phyloP scores from a whole-genome alignment of 2,113 vertebrate species.

The Tetrax tetrax region DNA sequence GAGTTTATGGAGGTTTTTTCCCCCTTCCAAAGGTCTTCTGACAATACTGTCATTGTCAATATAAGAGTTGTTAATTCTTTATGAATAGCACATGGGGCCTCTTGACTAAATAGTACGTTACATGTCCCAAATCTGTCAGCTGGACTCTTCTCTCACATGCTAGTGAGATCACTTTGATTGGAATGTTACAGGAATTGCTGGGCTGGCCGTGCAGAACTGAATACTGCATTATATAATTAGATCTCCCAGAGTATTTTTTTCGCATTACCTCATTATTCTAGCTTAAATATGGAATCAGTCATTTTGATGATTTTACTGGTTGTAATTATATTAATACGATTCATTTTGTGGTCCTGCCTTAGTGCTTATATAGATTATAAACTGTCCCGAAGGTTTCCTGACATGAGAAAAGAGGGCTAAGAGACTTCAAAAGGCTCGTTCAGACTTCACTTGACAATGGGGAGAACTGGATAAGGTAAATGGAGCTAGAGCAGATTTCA shows the following conservation, averaged over 20 bases:
- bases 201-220: constrained; percentile 21
- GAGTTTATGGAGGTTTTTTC: constrained; percentile 69
- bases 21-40: constrained; percentile 74
- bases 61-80: constrained; percentile 77
- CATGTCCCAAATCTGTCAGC: constrained; percentile 76
- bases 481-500: neutral
- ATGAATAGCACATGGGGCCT: constrained; percentile 80
- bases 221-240: constrained; percentile 50
- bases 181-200: constrained; percentile 63
- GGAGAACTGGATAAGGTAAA: neutral
- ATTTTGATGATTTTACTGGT: constrained; percentile 75
- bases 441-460: neutral
- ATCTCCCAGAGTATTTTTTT: constrained; percentile 40
- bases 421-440: neutral
- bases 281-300: constrained; percentile 59
- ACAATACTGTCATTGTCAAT: constrained; percentile 92
- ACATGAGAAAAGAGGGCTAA: constrained; percentile 55
- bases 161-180: constrained; percentile 74
- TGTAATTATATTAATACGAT: constrained; percentile 73
- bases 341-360: constrained; percentile 79
- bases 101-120: constrained; percentile 76
- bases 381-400: constrained; percentile 59
- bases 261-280: constrained; percentile 54
- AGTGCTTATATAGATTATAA: constrained; percentile 70
- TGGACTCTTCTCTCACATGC: constrained; percentile 76